A percentile compares a stretch with the other conserved stretches of the same genome.
These are phyloP conservation scores for Salmo trutta DNA, from an alignment of 2,797 vertebrate species.

Conservation along the genomic window DNA sequence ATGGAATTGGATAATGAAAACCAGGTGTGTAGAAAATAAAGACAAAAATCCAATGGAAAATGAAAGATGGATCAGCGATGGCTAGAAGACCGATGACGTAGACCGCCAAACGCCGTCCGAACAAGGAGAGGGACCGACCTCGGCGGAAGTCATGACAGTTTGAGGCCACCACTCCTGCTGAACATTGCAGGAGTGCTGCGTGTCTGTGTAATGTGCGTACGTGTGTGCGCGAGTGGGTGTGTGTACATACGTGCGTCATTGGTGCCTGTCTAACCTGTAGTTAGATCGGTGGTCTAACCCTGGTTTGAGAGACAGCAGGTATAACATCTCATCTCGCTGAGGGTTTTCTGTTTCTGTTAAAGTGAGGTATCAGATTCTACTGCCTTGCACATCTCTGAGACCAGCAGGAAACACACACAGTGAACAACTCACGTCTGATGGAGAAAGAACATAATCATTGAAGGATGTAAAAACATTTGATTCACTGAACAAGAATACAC, in stretches of 20 bases:
- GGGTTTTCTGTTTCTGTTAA: background rate
- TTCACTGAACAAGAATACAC: background rate
- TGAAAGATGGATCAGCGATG: too few relatives aligned
- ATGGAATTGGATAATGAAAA: too few relatives aligned
- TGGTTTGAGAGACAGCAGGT: slow-evolving; percentile 57
- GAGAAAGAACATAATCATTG: background rate
- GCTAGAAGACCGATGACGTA: too few relatives aligned
- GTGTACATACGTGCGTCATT: background rate
- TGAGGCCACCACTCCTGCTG: slow-evolving; percentile 65
- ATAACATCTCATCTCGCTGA: background rate
- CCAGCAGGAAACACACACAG: slow-evolving; percentile 47
- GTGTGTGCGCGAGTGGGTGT: background rate
- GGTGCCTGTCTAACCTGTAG: slow-evolving; percentile 52
- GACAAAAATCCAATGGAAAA: too few relatives aligned
- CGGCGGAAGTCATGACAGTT: background rate
- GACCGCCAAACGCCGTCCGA: too few relatives aligned
- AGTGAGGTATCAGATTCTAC: slow-evolving; percentile 65
- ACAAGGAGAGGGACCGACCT: too few relatives aligned
- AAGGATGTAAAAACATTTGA: background rate
- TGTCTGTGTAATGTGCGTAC: background rate
- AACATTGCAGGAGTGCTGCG: background rate
- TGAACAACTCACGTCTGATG: slow-evolving; percentile 39
- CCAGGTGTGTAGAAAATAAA: too few relatives aligned
- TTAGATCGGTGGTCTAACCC: slow-evolving; percentile 70
- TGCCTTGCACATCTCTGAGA: slow-evolving; percentile 65